Evolutionary conservation across 2,888 invertebrate genomes (phyloP), one percentile per base, ranked within the genome.

Genomic region (Eulithis testata): DNA sequence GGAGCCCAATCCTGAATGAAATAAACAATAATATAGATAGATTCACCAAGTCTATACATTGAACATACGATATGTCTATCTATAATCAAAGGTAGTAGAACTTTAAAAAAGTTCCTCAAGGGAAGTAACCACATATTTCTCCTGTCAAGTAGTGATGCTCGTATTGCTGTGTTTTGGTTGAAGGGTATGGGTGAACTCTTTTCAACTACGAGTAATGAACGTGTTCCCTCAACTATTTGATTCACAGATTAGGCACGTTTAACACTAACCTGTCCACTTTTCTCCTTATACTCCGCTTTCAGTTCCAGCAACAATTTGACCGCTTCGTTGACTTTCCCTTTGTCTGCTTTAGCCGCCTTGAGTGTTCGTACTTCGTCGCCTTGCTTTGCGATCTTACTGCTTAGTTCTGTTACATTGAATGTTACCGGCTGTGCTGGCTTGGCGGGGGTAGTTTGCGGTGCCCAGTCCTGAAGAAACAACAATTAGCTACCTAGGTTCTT

Each of bases 291-390:
- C 69, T 96, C 94, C 3, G 93, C 88, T 87, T 97, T 98, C 0
- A 97, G 84, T 0, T 90, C 90, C 51, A 97, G 81, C 11, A 97
- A 85, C 3, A 79, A 70, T 78, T 96, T 95, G 6, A 86, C 86
- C 1, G 83, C 84, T 40, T 80, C 81, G 67, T 84, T 79, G n/a
- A 85, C 67, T 55, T 78, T 79, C 0, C 93, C 88, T 86, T 96
- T 96, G 0, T 93, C 89, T 1, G 95, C 94, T 79, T 96, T 96
- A 1, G 93, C 88, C 0, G 94, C 65, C 87, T 97, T 97, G 7
- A 97, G 85, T 21, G 95, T 86, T 11, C 97, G 91, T 0, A 97
- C 95, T 79, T 94, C 91, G 64, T 96, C 95, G 1, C 97, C 95
- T 82, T 95, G 95, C 14, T 85, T 82, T 0, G 86, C 78, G 70